Conservation (phyloP, 2,888 invertebrate genomes). For the Pyrgus malvae region DNA sequence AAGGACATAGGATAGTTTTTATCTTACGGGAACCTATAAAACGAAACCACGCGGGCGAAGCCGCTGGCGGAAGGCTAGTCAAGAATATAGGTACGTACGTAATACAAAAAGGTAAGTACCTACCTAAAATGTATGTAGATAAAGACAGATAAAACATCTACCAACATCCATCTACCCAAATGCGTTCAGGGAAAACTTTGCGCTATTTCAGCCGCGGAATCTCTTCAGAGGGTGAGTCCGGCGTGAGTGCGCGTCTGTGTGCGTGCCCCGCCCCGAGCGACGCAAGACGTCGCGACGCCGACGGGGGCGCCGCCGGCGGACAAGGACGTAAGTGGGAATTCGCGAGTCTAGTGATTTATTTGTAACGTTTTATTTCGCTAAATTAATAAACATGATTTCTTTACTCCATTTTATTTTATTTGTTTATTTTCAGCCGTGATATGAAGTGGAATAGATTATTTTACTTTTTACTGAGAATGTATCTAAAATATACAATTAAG, state of each 20-base stretch:
- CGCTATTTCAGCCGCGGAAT: constrained; percentile 22
- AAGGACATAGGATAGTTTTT: too few species aligned
- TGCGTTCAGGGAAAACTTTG: constrained; percentile 6
- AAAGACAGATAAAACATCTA: too few species aligned
- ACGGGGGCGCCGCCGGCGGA: constrained; percentile 52
- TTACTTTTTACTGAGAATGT: too few species aligned
- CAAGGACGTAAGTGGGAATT: constrained; percentile 45
- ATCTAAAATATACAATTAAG: too few species aligned
- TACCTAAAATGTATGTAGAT: neutral
- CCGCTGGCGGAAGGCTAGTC: too few species aligned
- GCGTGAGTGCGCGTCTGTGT: constrained; percentile 42
- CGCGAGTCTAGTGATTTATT: constrained; percentile 15
- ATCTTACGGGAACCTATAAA: too few species aligned
- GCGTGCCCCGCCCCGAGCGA: constrained; percentile 67
- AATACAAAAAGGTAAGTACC: neutral
- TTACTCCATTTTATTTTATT: too few species aligned
- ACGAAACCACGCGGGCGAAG: too few species aligned
- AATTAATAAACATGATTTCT: too few species aligned
- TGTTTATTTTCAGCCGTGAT: too few species aligned
- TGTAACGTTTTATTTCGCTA: constrained; percentile 1
- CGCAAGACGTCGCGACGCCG: constrained; percentile 59
- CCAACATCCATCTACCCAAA: neutral
- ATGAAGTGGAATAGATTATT: too few species aligned
- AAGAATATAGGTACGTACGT: too few species aligned
- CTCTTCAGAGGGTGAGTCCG: constrained; percentile 22